Base-by-base conservation (phyloP, 2,888 invertebrate genomes). In the Andrena bucephala region DNA sequence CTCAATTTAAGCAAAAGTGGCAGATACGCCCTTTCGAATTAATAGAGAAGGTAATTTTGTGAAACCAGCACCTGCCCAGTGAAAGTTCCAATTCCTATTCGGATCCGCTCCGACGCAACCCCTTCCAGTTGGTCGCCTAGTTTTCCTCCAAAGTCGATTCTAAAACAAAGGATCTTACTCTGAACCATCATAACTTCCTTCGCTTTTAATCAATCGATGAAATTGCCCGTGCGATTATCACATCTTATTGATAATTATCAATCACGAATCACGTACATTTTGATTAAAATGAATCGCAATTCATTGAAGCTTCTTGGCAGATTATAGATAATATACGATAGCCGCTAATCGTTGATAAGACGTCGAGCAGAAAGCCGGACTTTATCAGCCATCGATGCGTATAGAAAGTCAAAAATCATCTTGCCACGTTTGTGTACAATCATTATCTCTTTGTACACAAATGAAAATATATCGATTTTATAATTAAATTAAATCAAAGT, bases 51-150 rank as follows among this genome's bases (percentile, higher is more conserved):
- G 5, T 4, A n/a, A 24, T 27, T 31, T 54, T 8, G 24, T 50
- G 10, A 13, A 16, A 0, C 42, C n/a, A 36, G 13, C 92, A 95
- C 95, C 92, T 85, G 95, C 94, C 96, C 97, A 97, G 76, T 96
- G 95, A 57, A 89, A 95, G 96, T 85, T 95, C 96, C 96, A 96
- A 97, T 97, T 97, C 81, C 97, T 95, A 91, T 97, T 97, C 0
- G 97, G 95, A 94, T 97, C 97, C 0, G 96, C 95, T 1, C 97
- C 97, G 77, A 93, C 93, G 85, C 96, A 95, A 1, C 27, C 0
- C 70, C 57, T 16, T n/a, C 75, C 67, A 93, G 94, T 29, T 95
- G 95, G 71, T 94, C 94, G 70, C 93, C 95, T 70, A 6, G 96
- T 97, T 92, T 97, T 97, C 16, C 97, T 94, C 97, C 97, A 97